Evolutionary conservation across 2,888 invertebrate genomes (phyloP), one percentile per base, ranked within the genome.

Genomic region (Steinernema hermaphroditum): DNA sequence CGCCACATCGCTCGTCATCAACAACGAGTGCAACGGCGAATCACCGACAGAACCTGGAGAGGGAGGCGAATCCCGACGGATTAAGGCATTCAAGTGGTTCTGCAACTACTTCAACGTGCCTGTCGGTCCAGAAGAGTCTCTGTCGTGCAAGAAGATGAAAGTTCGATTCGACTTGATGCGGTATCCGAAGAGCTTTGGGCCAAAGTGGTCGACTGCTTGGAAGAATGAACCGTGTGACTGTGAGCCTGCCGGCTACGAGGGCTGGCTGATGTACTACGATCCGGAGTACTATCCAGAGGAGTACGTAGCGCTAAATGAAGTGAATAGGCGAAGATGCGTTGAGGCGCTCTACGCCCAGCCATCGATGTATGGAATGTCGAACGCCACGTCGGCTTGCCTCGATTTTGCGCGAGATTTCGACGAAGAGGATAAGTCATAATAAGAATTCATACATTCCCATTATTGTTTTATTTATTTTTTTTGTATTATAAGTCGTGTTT

Each of bases 51-150:
- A 80, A 50, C 81, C 78, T 12, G 74, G 76, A 49, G 74, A 72
- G 69, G 29, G 32, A 24, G 83, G 83, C 49, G 83, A 83, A 54
- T 79, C 78, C 12, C 77, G 83, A 68, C 75, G 83, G 46, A 83
- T 83, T 74, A 83, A 83, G 75, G 83, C 83, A 6, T 83, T 83
- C 78, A 83, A 83, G 68, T 83, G 83, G 83, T 83, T 83, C 79
- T 79, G 78, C 71, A 72, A 76, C 9, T 83, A 82, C 68, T 84
- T 84, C 70, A 78, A 73, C 9, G 78, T 76, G 9, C 80, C 80
- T 1, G 49, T 74, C 22, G 82, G 78, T 19, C 71, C 74, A 0
- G 77, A 78, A 8, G 44, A 74, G 34, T 57, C 71, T 0, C 76
- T 81, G 14, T 73, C 78, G 27, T 82, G 82, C 75, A 79, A 81